Percentiles rank a stretch among this genome's conserved stretches.
These are phyloP conservation scores for Drosophila lacicola DNA, from an alignment of 2,888 invertebrate genomes.

Conservation along the genomic window DNA sequence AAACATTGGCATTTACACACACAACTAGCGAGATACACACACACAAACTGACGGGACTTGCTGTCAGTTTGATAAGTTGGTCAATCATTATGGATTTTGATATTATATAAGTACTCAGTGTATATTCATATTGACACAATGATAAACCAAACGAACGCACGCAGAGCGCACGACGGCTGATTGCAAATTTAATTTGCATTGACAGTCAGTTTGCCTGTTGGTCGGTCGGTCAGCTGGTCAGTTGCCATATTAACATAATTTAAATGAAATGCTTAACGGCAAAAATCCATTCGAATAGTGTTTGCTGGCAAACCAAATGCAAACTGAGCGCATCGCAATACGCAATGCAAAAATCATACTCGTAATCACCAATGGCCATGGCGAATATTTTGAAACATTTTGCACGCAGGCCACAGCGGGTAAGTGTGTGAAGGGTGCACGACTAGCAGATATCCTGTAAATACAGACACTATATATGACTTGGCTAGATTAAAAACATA, in stretches of 20 bases:
- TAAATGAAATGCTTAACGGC: constrained; percentile 60
- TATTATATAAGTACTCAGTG: constrained; percentile 3
- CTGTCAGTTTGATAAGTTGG: constrained; percentile 16
- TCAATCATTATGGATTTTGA: constrained; percentile 19
- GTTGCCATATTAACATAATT: constrained; percentile 59
- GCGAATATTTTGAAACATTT: constrained; percentile 38
- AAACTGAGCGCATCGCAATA: constrained; percentile 28
- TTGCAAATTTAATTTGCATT: constrained; percentile 58
- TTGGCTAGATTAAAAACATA: too few species aligned
- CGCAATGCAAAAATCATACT: constrained; percentile 37
- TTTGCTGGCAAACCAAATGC: constrained; percentile 59
- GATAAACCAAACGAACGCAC: constrained; percentile 31
- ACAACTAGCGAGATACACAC: background rate
- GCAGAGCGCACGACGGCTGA: constrained; percentile 29
- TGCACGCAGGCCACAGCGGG: background rate
- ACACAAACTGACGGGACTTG: background rate
- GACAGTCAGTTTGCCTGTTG: constrained; percentile 31
- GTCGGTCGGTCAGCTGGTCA: constrained; percentile 29
- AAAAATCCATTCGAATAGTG: constrained; percentile 56
- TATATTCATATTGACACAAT: constrained; percentile 3
- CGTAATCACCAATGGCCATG: constrained; percentile 28
- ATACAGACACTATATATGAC: too few species aligned
- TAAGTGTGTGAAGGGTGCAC: background rate
- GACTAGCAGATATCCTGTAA: constrained; percentile 9
- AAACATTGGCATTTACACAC: background rate